Evolutionary conservation across 2,797 vertebrate genomes (phyloP), one percentile per base, ranked within the genome.

Genomic region (Manis crassicaudata): DNA sequence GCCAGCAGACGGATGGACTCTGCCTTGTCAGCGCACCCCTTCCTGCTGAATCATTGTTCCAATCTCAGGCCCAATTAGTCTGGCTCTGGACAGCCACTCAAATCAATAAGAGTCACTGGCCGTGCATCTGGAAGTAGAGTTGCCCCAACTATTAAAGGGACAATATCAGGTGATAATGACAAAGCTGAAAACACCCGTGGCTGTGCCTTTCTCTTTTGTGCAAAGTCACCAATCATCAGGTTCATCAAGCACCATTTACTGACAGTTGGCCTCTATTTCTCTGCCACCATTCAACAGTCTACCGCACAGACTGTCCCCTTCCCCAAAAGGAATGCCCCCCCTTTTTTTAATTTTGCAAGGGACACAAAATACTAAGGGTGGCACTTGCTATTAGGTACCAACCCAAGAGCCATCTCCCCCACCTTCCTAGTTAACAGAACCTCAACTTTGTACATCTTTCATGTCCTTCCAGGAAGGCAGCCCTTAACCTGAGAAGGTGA

Each of bases 51-150:
- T 97, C 97, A 97, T 16, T 95, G 87, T 56, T 93, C 91, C 94
- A 84, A 79, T 94, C 96, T 94, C 62, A 90, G 95, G 83, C 89
- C 92, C 96, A 97, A 92, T 97, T 94, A 98, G 95, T 96, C 96
- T 97, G 94, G 84, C 96, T 97, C 83, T 75, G 88, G 96, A 93
- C 92, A 96, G 96, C 76, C 92, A 92, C 86, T 90, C 95, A 88
- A 91, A 97, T 98, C 97, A 98, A 97, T 97, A 98, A 97, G 76
- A 93, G 80, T 79, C 97, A 81, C 97, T 94, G 92, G 96, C 92
- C 1, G 0, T 82, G 96, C 94, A 97, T 97, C 88, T 77, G 70
- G 88, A 96, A 98, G 96, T 77, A 92, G 93, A 93, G 88, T 62
- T 96, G 93, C 88, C 97, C 87, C 96, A 87, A 88, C 92, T 81